These are phyloP conservation scores for Drosophila miranda DNA, from an alignment of 1,140 invertebrate species.

Conservation along the genomic window DNA sequence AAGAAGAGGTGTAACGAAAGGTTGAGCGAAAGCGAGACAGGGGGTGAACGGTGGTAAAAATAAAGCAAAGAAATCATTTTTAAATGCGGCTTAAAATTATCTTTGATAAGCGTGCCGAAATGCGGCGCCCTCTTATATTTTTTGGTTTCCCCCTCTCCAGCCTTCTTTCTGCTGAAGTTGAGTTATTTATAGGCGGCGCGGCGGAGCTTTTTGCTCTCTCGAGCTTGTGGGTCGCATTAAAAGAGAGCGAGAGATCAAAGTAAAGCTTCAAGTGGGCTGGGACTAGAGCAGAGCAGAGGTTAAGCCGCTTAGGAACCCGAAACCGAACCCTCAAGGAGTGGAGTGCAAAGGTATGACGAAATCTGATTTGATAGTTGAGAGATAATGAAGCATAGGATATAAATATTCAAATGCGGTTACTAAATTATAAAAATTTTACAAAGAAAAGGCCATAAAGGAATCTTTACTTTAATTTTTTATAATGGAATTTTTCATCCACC, in stretches of 20 bases:
- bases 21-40: neutral
- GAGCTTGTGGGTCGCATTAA: slow-evolving; percentile 42
- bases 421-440: neutral
- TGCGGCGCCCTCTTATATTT: slow-evolving; percentile 39
- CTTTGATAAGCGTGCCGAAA: slow-evolving; percentile 73
- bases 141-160: neutral
- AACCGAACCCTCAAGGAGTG: neutral
- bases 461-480: too few species aligned
- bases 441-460: too few species aligned
- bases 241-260: slow-evolving; percentile 38
- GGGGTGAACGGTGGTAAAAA: slow-evolving; percentile 11
- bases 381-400: slow-evolving; percentile 10
- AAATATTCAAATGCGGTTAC: neutral
- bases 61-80: slow-evolving; percentile 72
- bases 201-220: slow-evolving; percentile 15
- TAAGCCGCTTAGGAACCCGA: slow-evolving; percentile 35
- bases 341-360: slow-evolving; percentile 1
- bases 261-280: neutral
- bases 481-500: too few species aligned
- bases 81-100: slow-evolving; percentile 77
- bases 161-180: slow-evolving; percentile 35
- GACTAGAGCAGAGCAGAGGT: slow-evolving; percentile 3
- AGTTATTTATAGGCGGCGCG: slow-evolving; percentile 46
- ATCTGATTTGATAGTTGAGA: slow-evolving; percentile 11
- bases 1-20: neutral